Evolutionary conservation across 2,113 vertebrate genomes (phyloP).

Genomic region (Crotalus viridis): DNA sequence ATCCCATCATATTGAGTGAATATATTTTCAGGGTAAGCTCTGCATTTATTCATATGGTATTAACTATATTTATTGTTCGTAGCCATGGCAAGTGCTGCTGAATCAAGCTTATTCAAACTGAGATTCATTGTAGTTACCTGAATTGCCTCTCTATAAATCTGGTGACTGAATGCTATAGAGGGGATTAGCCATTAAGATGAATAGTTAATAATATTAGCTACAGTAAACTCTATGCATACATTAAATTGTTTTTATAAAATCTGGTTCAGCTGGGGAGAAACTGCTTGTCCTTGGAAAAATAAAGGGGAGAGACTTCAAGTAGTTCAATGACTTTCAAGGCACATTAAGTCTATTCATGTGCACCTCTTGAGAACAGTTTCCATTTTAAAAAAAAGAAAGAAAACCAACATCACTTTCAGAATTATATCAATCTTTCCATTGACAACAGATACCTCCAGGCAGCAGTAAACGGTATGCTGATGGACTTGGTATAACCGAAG

Average conservation of each 20-base stretch:
- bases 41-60: not conserved
- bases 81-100: not conserved
- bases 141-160: not conserved
- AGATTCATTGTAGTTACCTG: not conserved
- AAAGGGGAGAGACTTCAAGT: not conserved
- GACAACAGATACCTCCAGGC: constrained; percentile 9
- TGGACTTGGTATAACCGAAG: not conserved
- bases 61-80: not conserved
- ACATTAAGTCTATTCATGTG: constrained; percentile 41
- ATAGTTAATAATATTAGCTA: not conserved
- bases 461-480: not conserved
- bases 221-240: not conserved
- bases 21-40: not conserved
- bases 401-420: not conserved
- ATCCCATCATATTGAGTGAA: not conserved
- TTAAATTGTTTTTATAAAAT: not conserved
- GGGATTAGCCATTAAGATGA: not conserved
- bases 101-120: not conserved
- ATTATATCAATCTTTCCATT: constrained; percentile 4
- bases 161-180: not conserved
- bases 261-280: not conserved
- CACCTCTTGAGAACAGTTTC: constrained; percentile 16
- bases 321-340: constrained; percentile 40
- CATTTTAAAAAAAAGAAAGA: constrained; percentile 7
- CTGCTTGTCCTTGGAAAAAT: not conserved